phyloP scores from a whole-genome alignment of 2,113 vertebrate genomes.

The Colaptes auratus region DNA sequence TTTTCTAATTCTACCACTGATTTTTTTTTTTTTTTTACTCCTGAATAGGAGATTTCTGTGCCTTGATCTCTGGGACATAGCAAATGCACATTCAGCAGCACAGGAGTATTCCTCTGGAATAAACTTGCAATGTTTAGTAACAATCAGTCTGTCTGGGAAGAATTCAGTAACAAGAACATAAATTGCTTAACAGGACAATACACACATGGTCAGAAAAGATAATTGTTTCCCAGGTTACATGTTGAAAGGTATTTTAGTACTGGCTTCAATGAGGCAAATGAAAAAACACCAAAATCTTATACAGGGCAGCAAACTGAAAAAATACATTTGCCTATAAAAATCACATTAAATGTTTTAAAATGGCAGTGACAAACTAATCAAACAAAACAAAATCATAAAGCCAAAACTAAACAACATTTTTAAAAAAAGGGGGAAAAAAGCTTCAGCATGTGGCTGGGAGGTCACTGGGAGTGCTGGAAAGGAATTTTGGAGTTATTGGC shows the following conservation, averaged over 20 bases:
- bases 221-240: background rate
- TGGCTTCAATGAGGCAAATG: background rate
- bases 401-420: too few relatives aligned
- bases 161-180: background rate
- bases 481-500: too few relatives aligned
- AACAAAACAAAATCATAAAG: too few relatives aligned
- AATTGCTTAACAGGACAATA: background rate
- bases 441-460: too few relatives aligned
- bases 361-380: background rate
- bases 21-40: background rate
- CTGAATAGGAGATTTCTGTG: background rate
- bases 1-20: background rate
- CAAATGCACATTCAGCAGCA: background rate
- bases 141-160: background rate
- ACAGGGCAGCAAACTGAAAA: background rate
- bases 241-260: background rate
- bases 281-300: background rate
- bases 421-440: too few relatives aligned
- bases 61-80: background rate
- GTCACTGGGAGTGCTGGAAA: too few relatives aligned
- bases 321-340: background rate
- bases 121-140: background rate
- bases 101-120: background rate
- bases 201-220: background rate
- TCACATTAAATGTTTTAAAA: background rate